Evolutionary conservation across 2,888 invertebrate species (phyloP).

Genomic region (Chymomyza caudatula): DNA sequence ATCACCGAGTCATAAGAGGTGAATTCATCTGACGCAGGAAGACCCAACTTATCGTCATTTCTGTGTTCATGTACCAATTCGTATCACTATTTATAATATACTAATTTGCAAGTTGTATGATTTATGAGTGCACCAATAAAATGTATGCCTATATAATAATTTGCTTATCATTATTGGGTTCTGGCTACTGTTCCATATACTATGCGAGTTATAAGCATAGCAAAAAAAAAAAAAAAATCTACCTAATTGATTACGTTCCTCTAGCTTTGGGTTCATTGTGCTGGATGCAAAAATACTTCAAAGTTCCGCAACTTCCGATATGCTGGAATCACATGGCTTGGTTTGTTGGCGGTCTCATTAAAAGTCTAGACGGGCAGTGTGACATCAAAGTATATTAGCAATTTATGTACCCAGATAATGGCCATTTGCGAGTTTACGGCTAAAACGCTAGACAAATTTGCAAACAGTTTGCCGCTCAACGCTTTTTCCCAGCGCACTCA

Average conservation of each 20-base stretch:
- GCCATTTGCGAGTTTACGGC: conserved; percentile 55
- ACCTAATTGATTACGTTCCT: too few relatives aligned
- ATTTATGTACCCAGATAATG: conserved; percentile 60
- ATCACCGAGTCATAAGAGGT: too few relatives aligned
- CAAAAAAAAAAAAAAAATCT: conserved; percentile 1
- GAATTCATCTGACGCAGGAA: too few relatives aligned
- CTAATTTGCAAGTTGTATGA: conserved; percentile 23
- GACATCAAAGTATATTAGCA: conserved; percentile 41
- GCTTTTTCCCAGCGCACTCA: conserved; percentile 35
- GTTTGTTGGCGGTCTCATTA: conserved; percentile 38
- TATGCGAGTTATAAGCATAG: neutral
- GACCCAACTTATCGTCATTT: too few relatives aligned
- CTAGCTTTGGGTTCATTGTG: conserved; percentile 50
- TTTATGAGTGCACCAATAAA: conserved; percentile 24
- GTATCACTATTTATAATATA: neutral
- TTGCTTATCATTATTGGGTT: conserved; percentile 32
- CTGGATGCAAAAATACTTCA: conserved; percentile 32
- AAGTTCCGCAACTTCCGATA: conserved; percentile 41
- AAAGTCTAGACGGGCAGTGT: conserved; percentile 41
- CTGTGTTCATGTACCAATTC: too few relatives aligned
- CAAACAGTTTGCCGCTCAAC: conserved; percentile 41
- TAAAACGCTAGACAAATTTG: conserved; percentile 48
- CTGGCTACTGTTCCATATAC: neutral
- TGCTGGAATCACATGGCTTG: neutral
- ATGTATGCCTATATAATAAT: neutral